A percentile compares a stretch with the other conserved stretches of the same genome.
Evolutionary conservation across 2,797 vertebrate species (phyloP).

Genomic region (Lophotriccus pileatus): DNA sequence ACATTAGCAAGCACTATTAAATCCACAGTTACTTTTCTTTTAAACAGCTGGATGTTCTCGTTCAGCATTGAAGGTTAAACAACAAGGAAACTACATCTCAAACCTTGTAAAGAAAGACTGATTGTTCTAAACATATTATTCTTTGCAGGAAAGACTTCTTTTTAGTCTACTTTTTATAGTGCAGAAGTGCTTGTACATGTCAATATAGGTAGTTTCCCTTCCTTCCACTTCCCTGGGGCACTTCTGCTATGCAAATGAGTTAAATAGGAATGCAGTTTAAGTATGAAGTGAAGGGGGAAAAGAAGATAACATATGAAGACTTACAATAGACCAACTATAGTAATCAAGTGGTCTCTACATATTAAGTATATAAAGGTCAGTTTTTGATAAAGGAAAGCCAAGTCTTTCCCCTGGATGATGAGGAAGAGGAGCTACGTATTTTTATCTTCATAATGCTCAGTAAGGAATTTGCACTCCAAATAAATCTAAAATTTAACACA

Average conservation of each 20-base stretch:
- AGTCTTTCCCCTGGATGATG: not conserved
- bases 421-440: not conserved
- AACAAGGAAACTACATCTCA: not conserved
- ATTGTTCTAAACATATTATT: not conserved
- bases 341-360: not conserved
- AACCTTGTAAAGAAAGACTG: not conserved
- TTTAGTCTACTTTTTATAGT: not conserved
- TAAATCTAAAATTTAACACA: not conserved
- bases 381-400: not conserved
- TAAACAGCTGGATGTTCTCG: not conserved
- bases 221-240: not conserved
- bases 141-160: not conserved
- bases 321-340: not conserved
- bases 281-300: not conserved
- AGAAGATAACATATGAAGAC: not conserved
- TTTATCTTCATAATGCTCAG: not conserved
- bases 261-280: not conserved
- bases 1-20: not conserved
- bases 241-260: not conserved
- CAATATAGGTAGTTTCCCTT: not conserved
- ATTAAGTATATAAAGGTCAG: not conserved
- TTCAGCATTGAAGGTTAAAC: not conserved
- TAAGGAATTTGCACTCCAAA: not conserved
- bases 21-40: not conserved
- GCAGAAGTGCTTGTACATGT: not conserved